These are phyloP conservation scores for Lottia scabra DNA, from an alignment of 2,888 invertebrate genomes.

Conservation along the genomic window DNA sequence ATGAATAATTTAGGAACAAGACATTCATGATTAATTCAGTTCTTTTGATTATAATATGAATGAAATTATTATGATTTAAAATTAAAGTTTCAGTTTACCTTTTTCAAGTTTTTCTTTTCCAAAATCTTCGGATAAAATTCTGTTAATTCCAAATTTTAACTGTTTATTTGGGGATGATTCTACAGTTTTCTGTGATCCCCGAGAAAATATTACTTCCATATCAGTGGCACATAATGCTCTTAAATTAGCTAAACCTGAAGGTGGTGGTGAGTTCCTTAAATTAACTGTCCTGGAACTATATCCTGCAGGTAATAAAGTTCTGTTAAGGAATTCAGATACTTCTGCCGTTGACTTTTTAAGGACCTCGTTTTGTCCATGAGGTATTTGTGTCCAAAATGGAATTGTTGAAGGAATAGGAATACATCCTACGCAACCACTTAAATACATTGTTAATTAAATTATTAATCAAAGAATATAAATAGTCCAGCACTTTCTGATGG, in stretches of 20 bases:
- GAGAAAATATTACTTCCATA: constrained; percentile 35
- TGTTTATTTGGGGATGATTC: constrained; percentile 19
- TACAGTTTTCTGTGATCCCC: constrained; percentile 17
- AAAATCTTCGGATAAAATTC: constrained; percentile 51
- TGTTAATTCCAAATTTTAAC: constrained; percentile 51
- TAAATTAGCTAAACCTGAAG: constrained; percentile 52
- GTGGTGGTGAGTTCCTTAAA: constrained; percentile 14
- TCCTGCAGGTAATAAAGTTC: constrained; percentile 3
- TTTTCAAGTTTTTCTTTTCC: constrained; percentile 37
- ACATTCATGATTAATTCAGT: too few species aligned
- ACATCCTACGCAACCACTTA: constrained; percentile 18
- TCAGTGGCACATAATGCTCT: constrained; percentile 53
- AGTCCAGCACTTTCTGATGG: neutral
- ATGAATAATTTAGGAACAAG: too few species aligned
- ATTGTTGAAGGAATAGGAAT: neutral
- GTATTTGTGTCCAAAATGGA: constrained; percentile 10
- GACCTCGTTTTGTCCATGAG: constrained; percentile 5
- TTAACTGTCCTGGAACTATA: neutral
- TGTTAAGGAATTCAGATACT: constrained; percentile 16
- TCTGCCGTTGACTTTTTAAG: constrained; percentile 17
- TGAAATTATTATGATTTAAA: too few species aligned
- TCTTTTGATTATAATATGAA: too few species aligned
- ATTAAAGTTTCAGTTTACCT: constrained; percentile 18
- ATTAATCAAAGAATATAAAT: neutral
- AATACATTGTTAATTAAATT: constrained; percentile 10